Evolutionary conservation across 1,140 invertebrate genomes (phyloP).

Genomic region (Drosophila elegans): DNA sequence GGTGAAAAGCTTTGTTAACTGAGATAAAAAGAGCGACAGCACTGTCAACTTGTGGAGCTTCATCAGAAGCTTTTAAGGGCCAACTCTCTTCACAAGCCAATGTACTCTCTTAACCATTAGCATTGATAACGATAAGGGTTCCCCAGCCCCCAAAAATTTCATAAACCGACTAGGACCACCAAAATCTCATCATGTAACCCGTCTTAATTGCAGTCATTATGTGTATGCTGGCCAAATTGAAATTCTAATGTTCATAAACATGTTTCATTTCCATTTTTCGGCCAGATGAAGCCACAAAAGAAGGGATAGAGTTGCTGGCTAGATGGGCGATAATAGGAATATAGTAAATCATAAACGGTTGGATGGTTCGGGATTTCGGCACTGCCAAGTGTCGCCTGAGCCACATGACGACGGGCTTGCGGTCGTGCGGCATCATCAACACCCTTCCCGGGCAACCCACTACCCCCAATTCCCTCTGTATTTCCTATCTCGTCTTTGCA

Average conservation of each 20-base stretch:
- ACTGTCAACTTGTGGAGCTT: slow-evolving; percentile 12
- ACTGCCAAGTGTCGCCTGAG: slow-evolving; percentile 37
- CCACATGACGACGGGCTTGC: slow-evolving; percentile 30
- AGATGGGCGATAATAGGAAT: slow-evolving; percentile 41
- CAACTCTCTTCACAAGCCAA: slow-evolving; percentile 3
- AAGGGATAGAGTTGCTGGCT: slow-evolving; percentile 14
- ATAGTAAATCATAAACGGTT: slow-evolving; percentile 54
- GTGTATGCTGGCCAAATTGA: slow-evolving; percentile 41
- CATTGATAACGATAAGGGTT: slow-evolving; percentile 69
- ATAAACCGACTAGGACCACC: slow-evolving; percentile 1
- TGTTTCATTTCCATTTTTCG: slow-evolving; percentile 34
- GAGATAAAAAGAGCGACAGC: slow-evolving; percentile 8
- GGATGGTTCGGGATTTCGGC: slow-evolving; percentile 38
- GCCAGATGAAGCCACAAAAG: slow-evolving; percentile 68
- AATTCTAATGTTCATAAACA: slow-evolving; percentile 63
- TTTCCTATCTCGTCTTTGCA: slow-evolving; percentile 34
- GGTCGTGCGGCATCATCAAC: slow-evolving; percentile 66
- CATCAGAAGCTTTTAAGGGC: neutral
- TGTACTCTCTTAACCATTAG: slow-evolving; percentile 4
- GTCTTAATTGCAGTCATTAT: slow-evolving; percentile 71
- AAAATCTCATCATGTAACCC: slow-evolving; percentile 45
- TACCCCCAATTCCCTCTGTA: neutral
- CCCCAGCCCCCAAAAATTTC: neutral
- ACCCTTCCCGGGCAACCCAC: slow-evolving; percentile 12
- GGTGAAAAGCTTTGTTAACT: slow-evolving; percentile 52